These are phyloP conservation scores for Phyllostomus hastatus DNA, from an alignment of 2,113 vertebrate species.

Conservation along the genomic window DNA sequence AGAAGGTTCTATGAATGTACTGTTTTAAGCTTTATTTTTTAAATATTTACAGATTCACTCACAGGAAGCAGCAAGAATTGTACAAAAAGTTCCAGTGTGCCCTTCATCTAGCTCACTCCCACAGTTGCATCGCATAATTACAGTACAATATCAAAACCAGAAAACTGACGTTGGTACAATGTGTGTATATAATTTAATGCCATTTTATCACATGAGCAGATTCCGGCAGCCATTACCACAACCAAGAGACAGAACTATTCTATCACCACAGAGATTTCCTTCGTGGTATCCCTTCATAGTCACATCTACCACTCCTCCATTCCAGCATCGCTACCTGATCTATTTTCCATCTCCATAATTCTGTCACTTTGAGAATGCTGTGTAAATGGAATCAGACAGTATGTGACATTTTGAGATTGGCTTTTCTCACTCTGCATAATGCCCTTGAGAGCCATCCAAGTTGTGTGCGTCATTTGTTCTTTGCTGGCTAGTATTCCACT, in stretches of 20 bases:
- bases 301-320: not conserved
- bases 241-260: not conserved
- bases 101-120: not conserved
- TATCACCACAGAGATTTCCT: not conserved
- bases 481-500: not conserved
- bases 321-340: not conserved
- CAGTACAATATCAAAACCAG: not conserved
- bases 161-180: not conserved
- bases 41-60: constrained; percentile 37
- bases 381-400: not conserved
- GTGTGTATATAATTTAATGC: not conserved
- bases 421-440: not conserved
- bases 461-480: not conserved
- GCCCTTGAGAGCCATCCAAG: not conserved
- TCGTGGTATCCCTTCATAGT: not conserved
- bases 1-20: not conserved
- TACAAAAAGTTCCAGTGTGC: not conserved
- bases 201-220: not conserved
- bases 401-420: not conserved
- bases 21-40: constrained; percentile 6
- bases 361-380: not conserved
- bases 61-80: not conserved
- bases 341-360: not conserved
- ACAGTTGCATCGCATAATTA: not conserved
- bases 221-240: not conserved